These are phyloP conservation scores for Phaedon cochleariae DNA, from an alignment of 2,888 invertebrate genomes.

Conservation along the genomic window DNA sequence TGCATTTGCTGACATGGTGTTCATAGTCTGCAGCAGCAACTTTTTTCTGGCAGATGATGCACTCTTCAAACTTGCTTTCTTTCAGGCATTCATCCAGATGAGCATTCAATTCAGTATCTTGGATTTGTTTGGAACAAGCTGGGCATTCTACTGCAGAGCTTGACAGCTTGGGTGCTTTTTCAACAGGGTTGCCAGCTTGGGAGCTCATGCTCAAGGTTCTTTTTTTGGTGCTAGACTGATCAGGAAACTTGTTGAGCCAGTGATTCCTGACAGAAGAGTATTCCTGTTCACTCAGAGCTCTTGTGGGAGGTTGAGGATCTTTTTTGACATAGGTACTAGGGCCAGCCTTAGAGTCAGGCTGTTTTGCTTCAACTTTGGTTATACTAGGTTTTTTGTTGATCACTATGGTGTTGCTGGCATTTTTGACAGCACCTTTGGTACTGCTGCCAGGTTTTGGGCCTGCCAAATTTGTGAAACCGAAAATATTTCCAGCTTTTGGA, in stretches of 20 bases:
- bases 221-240: conserved; percentile 28
- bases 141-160: conserved; percentile 54
- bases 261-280: conserved; percentile 57
- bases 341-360: neutral
- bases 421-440: conserved; percentile 56
- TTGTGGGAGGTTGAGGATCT: neutral
- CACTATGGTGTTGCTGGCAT: conserved; percentile 47
- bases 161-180: conserved; percentile 35
- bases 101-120: conserved; percentile 50
- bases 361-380: conserved; percentile 1
- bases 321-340: neutral
- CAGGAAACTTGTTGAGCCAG: conserved; percentile 59
- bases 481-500: conserved; percentile 45
- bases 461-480: conserved; percentile 43
- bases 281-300: conserved; percentile 36
- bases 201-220: conserved; percentile 17
- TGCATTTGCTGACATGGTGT: conserved; percentile 39
- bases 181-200: neutral
- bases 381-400: conserved; percentile 40
- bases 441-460: conserved; percentile 15
- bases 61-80: conserved; percentile 27
- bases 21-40: conserved; percentile 35
- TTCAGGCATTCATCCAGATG: conserved; percentile 54
- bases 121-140: conserved; percentile 54
- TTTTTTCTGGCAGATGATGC: conserved; percentile 38